Percentiles rank a stretch among this genome's conserved stretches.
These are phyloP conservation scores for Podabrus alpinus DNA, from an alignment of 2,888 invertebrate species.

Conservation along the genomic window DNA sequence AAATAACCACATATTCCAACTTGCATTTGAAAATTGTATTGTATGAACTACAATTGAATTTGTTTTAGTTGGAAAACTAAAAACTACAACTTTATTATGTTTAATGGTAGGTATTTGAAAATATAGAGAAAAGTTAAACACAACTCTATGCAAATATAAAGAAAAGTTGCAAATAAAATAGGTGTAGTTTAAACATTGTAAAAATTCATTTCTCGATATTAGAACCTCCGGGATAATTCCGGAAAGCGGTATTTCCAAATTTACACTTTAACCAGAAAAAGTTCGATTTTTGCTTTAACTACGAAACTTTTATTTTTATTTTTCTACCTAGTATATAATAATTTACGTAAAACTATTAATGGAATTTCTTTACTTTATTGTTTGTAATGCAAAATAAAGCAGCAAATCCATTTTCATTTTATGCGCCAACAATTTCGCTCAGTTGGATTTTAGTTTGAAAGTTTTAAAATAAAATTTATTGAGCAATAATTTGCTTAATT, in stretches of 20 bases:
- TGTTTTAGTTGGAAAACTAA: slow-evolving; percentile 1
- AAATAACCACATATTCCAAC: not conserved
- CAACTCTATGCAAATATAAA: not conserved
- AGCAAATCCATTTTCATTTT: not conserved
- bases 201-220: not conserved
- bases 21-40: slow-evolving; percentile 2
- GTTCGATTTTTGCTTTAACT: not conserved
- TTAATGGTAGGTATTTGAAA: not conserved
- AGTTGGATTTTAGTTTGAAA: not conserved
- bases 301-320: not conserved
- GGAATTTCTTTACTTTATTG: slow-evolving; percentile 2
- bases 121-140: not conserved
- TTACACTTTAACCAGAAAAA: not conserved
- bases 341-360: not conserved
- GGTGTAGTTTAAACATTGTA: not conserved
- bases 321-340: not conserved
- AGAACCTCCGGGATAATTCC: not conserved
- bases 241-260: not conserved
- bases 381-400: not conserved
- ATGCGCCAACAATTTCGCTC: not conserved
- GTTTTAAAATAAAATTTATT: not conserved
- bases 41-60: not conserved
- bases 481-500: not conserved
- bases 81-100: not conserved
- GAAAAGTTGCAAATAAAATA: not conserved